phyloP scores from a whole-genome alignment of 2,797 vertebrate genomes.

The Antennarius maculatus region DNA sequence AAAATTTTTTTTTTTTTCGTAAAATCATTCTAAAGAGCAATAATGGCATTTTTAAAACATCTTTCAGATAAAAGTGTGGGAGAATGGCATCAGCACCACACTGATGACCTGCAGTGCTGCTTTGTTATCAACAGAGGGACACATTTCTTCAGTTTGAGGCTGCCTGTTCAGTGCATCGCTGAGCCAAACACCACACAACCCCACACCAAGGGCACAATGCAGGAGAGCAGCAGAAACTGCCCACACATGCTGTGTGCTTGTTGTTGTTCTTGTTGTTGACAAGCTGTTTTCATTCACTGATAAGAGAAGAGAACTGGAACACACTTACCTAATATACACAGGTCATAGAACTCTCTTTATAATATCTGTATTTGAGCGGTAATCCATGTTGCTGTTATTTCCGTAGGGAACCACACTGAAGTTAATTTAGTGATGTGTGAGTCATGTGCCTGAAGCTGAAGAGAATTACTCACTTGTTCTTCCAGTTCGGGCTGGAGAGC shows the following conservation, averaged over 20 bases:
- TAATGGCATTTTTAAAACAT: too few relatives aligned
- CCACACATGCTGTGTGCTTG: slow-evolving; percentile 43
- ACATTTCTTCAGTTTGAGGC: slow-evolving; percentile 9
- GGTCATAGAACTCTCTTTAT: not conserved
- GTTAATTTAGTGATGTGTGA: slow-evolving; percentile 9
- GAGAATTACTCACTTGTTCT: slow-evolving; percentile 76
- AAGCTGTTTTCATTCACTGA: slow-evolving; percentile 3
- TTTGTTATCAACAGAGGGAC: slow-evolving; percentile 51
- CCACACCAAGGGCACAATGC: slow-evolving; percentile 59
- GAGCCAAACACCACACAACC: slow-evolving; percentile 56
- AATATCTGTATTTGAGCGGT: not conserved
- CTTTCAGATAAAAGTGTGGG: too few relatives aligned
- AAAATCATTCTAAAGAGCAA: too few relatives aligned
- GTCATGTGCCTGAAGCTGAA: slow-evolving; percentile 11
- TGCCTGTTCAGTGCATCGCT: slow-evolving; percentile 24
- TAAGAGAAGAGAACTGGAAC: slow-evolving; percentile 14
- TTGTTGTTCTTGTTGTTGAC: slow-evolving; percentile 14
- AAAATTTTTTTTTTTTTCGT: too few relatives aligned
- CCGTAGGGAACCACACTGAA: slow-evolving; percentile 16
- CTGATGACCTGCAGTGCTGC: slow-evolving; percentile 32
- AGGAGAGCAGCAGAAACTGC: slow-evolving; percentile 31
- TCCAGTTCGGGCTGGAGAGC: slow-evolving; percentile 73
- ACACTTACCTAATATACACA: not conserved
- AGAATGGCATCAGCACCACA: slow-evolving; percentile 37
- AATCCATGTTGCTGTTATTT: slow-evolving; percentile 24